Evolutionary conservation across 2,797 vertebrate genomes (phyloP).

Genomic region (Thunnus albacares): DNA sequence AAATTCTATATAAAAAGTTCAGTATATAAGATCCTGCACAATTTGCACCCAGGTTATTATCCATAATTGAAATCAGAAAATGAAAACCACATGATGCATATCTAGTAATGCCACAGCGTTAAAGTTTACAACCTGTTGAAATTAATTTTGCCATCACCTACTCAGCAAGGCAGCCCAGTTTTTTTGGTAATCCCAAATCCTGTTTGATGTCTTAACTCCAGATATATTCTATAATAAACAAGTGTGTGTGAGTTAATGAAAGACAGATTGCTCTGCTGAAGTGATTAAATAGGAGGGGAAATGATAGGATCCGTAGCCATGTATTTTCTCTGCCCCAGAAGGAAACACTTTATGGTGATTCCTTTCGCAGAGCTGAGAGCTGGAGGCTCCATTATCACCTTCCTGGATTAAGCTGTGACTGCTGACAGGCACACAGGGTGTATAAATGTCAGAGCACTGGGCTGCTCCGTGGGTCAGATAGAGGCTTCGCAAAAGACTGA

Average conservation of each 20-base stretch:
- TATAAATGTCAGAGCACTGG: slow-evolving; percentile 50
- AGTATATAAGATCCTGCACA: background rate
- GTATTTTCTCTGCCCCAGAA: slow-evolving; percentile 55
- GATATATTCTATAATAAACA: slow-evolving; percentile 60
- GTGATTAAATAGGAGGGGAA: slow-evolving; percentile 70
- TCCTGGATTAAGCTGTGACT: slow-evolving; percentile 64
- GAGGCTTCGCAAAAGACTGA: slow-evolving; percentile 35
- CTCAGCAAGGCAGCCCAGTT: background rate
- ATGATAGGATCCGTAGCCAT: slow-evolving; percentile 65
- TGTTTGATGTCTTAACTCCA: slow-evolving; percentile 15
- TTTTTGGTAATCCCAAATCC: slow-evolving; percentile 3
- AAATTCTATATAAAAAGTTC: background rate
- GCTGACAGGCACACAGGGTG: slow-evolving; percentile 63
- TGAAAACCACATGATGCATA: slow-evolving; percentile 9
- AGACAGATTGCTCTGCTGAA: slow-evolving; percentile 74
- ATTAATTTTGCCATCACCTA: background rate
- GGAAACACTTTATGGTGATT: slow-evolving; percentile 75
- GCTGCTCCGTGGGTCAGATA: slow-evolving; percentile 34
- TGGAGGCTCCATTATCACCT: slow-evolving; percentile 78
- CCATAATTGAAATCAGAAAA: slow-evolving; percentile 46
- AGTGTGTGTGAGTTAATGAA: slow-evolving; percentile 69
- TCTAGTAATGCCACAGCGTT: background rate
- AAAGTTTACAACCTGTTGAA: background rate
- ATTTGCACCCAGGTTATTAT: background rate
- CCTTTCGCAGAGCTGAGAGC: slow-evolving; percentile 70